Evolutionary conservation across 1,140 invertebrate species (phyloP).

Genomic region (Bilobella aurantiaca): DNA sequence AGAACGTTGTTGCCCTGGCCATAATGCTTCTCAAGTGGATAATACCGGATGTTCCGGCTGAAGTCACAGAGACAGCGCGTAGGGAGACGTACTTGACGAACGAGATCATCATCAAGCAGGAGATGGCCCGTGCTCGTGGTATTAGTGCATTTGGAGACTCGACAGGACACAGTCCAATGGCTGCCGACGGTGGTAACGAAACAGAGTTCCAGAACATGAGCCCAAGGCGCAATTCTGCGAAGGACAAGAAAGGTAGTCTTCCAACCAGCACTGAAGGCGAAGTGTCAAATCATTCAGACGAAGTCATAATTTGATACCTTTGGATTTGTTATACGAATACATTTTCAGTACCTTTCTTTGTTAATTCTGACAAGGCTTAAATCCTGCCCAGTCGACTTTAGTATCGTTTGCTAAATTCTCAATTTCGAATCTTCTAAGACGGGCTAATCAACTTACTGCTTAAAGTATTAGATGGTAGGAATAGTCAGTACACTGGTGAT

Average conservation of each 20-base stretch:
- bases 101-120: constrained; percentile 75
- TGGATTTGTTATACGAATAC: no score
- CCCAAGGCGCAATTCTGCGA: not conserved
- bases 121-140: constrained; percentile 50
- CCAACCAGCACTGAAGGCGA: not conserved
- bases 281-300: no score
- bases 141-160: constrained; percentile 19
- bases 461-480: no score
- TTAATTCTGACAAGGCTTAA: no score
- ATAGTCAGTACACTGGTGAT: no score
- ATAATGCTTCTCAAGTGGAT: constrained; percentile 74
- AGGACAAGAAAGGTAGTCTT: no score
- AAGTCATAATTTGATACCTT: constrained; percentile 34
- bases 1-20: constrained; percentile 73
- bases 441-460: no score
- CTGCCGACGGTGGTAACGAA: constrained; percentile 22
- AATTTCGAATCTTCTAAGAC: no score
- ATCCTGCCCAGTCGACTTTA: no score
- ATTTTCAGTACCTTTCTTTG: no score
- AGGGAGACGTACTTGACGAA: constrained; percentile 78
- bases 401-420: no score
- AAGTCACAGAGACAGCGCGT: constrained; percentile 65
- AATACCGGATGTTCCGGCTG: constrained; percentile 71
- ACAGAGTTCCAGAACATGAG: constrained; percentile 16
- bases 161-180: constrained; percentile 12